Conservation (phyloP, 2,888 invertebrate genomes). For the Thalpophila matura region DNA sequence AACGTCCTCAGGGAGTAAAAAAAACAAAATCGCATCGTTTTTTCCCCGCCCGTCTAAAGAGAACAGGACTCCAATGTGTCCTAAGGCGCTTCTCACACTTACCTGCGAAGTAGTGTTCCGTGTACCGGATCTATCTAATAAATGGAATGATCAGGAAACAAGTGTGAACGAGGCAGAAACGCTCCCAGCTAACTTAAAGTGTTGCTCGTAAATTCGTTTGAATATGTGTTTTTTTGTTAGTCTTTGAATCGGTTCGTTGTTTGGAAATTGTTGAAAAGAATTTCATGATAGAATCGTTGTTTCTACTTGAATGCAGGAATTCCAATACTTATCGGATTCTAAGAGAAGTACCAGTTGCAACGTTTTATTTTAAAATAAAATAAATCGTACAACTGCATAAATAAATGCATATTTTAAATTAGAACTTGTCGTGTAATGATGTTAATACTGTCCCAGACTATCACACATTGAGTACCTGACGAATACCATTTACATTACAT, state of each 20-base stretch:
- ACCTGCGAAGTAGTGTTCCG: slow-evolving; percentile 78
- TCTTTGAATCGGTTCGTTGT: slow-evolving; percentile 36
- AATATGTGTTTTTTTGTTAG: slow-evolving; percentile 39
- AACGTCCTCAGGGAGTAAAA: slow-evolving; percentile 32
- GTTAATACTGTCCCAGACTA: too few relatives aligned
- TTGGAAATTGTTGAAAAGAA: slow-evolving; percentile 49
- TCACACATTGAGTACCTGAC: too few relatives aligned
- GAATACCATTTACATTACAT: too few relatives aligned
- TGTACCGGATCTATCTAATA: slow-evolving; percentile 74
- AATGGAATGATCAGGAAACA: slow-evolving; percentile 76
- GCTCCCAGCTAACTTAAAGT: slow-evolving; percentile 52
- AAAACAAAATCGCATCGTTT: slow-evolving; percentile 27
- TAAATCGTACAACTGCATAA: not conserved
- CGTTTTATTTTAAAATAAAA: slow-evolving; percentile 20
- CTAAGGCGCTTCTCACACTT: slow-evolving; percentile 72
- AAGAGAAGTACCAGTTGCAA: not conserved
- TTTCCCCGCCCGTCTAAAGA: slow-evolving; percentile 44
- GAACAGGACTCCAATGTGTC: slow-evolving; percentile 62
- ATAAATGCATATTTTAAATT: too few relatives aligned
- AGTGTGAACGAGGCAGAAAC: slow-evolving; percentile 58
- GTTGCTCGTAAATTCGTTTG: slow-evolving; percentile 49
- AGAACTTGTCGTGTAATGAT: too few relatives aligned
- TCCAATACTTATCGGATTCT: slow-evolving; percentile 27
- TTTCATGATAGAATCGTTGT: slow-evolving; percentile 41
- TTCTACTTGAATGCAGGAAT: slow-evolving; percentile 23